Percentiles rank a stretch among this genome's conserved stretches.
Conservation (phyloP, 2,797 vertebrate genomes). For the Lemur catta region DNA sequence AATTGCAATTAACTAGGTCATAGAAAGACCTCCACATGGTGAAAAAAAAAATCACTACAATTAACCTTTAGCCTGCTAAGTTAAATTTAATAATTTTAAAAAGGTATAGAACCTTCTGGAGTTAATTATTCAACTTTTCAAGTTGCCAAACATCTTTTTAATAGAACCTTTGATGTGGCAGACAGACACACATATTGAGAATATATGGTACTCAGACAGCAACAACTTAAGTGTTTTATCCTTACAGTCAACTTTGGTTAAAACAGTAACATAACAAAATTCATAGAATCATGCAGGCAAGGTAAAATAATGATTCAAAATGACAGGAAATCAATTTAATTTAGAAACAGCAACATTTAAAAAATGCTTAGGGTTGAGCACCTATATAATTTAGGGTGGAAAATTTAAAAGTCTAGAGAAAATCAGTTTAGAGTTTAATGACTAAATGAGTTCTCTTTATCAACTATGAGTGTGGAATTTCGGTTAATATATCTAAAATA, state of each 20-base stretch:
- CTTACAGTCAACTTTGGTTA: constrained; percentile 30
- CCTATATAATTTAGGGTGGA: neutral
- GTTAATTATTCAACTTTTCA: constrained; percentile 2
- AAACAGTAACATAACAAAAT: constrained; percentile 10
- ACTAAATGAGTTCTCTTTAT: constrained; percentile 38
- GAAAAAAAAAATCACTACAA: neutral
- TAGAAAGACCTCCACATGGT: neutral
- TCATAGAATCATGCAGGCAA: neutral
- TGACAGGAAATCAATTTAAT: constrained; percentile 21
- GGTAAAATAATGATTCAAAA: constrained; percentile 18
- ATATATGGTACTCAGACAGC: neutral
- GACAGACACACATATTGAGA: neutral
- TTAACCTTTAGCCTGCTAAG: neutral
- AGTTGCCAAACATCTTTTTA: neutral
- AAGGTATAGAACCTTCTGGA: neutral
- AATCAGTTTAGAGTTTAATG: constrained; percentile 29
- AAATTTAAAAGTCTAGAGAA: constrained; percentile 31
- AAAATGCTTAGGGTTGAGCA: neutral
- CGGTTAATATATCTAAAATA: neutral
- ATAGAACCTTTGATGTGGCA: neutral
- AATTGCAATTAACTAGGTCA: neutral
- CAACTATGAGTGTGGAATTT: constrained; percentile 10
- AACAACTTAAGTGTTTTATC: neutral
- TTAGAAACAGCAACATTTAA: constrained; percentile 19
- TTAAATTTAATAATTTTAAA: constrained; percentile 41